These are phyloP conservation scores for Saccopteryx bilineata DNA, from an alignment of 2,113 vertebrate species.

Conservation along the genomic window DNA sequence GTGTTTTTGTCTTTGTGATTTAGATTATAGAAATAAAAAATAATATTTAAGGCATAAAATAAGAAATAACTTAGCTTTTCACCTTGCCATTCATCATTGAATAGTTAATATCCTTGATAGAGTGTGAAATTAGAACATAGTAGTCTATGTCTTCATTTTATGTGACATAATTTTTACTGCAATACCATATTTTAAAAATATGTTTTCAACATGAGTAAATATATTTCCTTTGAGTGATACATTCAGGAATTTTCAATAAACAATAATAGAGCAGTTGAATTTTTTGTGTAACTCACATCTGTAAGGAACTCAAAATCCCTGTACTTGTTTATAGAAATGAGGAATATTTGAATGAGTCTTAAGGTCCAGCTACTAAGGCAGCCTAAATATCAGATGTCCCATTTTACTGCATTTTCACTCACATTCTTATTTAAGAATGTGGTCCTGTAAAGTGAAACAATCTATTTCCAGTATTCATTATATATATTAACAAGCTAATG, in stretches of 20 bases:
- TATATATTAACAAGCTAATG: neutral
- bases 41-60: neutral
- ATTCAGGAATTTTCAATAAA: neutral
- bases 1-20: neutral
- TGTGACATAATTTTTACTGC: neutral
- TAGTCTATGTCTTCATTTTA: neutral
- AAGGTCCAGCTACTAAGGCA: neutral
- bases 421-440: neutral
- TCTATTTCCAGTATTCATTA: neutral
- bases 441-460: neutral
- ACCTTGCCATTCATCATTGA: neutral
- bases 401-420: neutral
- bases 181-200: neutral
- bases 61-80: neutral
- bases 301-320: neutral
- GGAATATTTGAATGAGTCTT: neutral
- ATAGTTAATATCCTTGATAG: neutral
- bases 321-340: neutral
- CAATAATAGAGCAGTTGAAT: neutral
- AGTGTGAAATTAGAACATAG: neutral
- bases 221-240: neutral
- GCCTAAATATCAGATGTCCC: neutral
- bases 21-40: conserved; percentile 4
- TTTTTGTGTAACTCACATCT: neutral
- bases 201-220: neutral